Conservation (phyloP, 2,888 invertebrate species). For the Hypolimnas misippus region DNA sequence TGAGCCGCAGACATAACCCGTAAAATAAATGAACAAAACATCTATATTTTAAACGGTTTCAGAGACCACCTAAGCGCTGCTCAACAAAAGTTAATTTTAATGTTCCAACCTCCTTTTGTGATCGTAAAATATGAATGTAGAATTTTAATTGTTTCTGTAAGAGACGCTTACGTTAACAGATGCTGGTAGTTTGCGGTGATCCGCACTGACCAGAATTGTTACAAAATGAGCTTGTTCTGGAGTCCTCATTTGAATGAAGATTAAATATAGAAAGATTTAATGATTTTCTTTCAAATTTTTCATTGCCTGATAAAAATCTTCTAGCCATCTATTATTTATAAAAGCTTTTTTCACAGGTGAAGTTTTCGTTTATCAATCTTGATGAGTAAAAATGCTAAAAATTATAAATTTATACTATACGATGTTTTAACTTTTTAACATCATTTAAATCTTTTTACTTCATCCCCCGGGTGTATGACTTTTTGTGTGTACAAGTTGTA, state of each 20-base stretch:
- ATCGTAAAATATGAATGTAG: slow-evolving; percentile 24
- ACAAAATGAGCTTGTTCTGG: not conserved
- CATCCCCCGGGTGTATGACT: too few relatives aligned
- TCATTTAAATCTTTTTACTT: too few relatives aligned
- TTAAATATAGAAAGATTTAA: not conserved
- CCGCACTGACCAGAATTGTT: not conserved
- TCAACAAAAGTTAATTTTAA: slow-evolving; percentile 21
- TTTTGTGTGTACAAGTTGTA: too few relatives aligned
- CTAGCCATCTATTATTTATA: too few relatives aligned
- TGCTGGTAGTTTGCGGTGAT: slow-evolving; percentile 8
- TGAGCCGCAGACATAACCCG: too few relatives aligned
- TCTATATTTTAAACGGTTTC: not conserved
- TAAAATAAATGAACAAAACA: slow-evolving; percentile 1
- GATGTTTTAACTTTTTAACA: too few relatives aligned
- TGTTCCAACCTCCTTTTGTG: slow-evolving; percentile 11
- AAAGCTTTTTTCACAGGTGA: too few relatives aligned
- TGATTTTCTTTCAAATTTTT: too few relatives aligned
- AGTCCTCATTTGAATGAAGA: not conserved
- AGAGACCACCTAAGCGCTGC: slow-evolving; percentile 7
- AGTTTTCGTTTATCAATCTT: too few relatives aligned
- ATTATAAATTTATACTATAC: too few relatives aligned
- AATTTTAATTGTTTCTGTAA: slow-evolving; percentile 22
- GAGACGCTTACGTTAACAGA: slow-evolving; percentile 18
- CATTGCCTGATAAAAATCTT: too few relatives aligned
- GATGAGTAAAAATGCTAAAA: too few relatives aligned